These are phyloP conservation scores for Nesoenas mayeri DNA, from an alignment of 2,113 vertebrate genomes.

Conservation along the genomic window DNA sequence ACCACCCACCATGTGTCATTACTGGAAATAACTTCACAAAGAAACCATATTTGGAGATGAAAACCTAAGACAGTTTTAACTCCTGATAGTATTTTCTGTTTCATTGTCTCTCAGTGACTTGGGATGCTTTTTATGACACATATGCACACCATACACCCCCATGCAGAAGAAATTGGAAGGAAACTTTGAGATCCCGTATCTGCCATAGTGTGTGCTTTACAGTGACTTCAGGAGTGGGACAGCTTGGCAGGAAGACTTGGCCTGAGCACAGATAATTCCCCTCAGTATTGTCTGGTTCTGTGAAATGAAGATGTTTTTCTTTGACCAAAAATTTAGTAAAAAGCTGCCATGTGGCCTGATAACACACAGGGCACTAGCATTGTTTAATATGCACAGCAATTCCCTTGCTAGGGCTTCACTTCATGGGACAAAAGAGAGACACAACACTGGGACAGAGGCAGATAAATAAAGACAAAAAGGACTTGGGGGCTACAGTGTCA, in stretches of 20 bases:
- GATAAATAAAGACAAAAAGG: not conserved
- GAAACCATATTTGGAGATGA: not conserved
- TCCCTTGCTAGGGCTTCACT: not conserved
- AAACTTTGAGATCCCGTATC: not conserved
- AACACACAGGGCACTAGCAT: not conserved
- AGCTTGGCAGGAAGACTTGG: not conserved
- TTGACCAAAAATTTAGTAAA: not conserved
- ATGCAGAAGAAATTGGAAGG: not conserved
- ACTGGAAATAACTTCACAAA: slow-evolving; percentile 55
- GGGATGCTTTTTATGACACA: not conserved
- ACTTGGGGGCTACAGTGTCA: not conserved
- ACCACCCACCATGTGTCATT: slow-evolving; percentile 32
- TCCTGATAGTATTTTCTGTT: not conserved
- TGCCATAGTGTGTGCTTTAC: not conserved
- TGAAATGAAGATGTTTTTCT: not conserved
- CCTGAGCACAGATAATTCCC: not conserved
- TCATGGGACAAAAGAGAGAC: not conserved
- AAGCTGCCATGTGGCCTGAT: not conserved
- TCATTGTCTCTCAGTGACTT: not conserved
- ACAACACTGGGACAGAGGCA: not conserved
- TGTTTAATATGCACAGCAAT: not conserved
- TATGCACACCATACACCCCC: no score
- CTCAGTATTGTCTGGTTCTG: not conserved
- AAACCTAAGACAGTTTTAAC: not conserved
- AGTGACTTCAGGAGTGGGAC: not conserved